Evolutionary conservation across 2,888 invertebrate species (phyloP), one percentile per base, ranked within the genome.

Genomic region (Meandrusa payeni): DNA sequence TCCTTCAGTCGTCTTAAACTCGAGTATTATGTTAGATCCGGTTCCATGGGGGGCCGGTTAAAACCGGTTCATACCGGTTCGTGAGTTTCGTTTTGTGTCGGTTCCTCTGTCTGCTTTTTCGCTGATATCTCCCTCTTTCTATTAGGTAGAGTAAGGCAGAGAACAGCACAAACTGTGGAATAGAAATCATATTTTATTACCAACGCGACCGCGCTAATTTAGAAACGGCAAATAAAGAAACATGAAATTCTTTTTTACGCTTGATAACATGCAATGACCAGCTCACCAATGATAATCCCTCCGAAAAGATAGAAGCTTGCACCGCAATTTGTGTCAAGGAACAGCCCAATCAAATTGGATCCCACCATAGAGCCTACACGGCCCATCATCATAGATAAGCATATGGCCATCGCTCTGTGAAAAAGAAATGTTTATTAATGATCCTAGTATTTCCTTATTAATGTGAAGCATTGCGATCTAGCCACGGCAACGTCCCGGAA

Each of bases 331-430:
- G 82, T 76, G 49, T 91, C 90, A 48, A 93, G 83, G 39, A 92
- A 86, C 40, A 90, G 67, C 1, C 93, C 93, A 51, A 93, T 90
- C 0, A 91, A 73, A 50, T 92, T 76, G 61, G 92, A 93, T 31
- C 92, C 92, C 2, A 87, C 73, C 72, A 92, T 91, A 0, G 92
- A 93, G 0, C 93, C 93, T 6, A 91, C 66, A 23, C 93, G 86
- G 1, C 93, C 93, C 54, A 90, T 82, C 77, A 90, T 91, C 72
- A 92, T 89, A 5, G 90, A 86, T 31, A 92, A 68, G 46, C 91
- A 92, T 11, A 93, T 81, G 0, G 92, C 91, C 74, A 92, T 89
- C 0, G 91, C 93, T 48, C 91, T 91, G 65, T 47, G 54, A 61
- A 44, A n/a, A n/a, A n/a, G n/a, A n/a, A n/a, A n/a, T n/a, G n/a